phyloP scores from a whole-genome alignment of 2,888 invertebrate species.

The Alsophila aescularia region DNA sequence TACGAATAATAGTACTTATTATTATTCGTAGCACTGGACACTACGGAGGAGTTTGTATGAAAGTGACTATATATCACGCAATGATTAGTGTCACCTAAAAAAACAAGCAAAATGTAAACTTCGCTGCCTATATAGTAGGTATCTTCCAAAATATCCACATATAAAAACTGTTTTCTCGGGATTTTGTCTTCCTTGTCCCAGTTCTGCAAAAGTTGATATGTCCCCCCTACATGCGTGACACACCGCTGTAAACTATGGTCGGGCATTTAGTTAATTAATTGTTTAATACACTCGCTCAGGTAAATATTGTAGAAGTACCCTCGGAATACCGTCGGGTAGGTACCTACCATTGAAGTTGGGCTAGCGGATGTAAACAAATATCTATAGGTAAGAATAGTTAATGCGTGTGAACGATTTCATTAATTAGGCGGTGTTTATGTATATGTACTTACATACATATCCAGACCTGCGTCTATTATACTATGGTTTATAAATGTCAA shows the following conservation, averaged over 20 bases:
- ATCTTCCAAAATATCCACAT: too few relatives aligned
- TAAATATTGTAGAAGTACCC: constrained; percentile 41
- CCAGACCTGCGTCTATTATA: too few relatives aligned
- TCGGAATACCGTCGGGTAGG: background rate
- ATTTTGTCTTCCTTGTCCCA: background rate
- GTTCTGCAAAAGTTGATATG: background rate
- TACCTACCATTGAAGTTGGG: background rate
- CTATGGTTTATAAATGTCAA: too few relatives aligned
- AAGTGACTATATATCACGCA: too few relatives aligned
- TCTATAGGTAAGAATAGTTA: background rate
- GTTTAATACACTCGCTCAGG: constrained; percentile 60
- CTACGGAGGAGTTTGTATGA: too few relatives aligned
- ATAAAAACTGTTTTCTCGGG: too few relatives aligned
- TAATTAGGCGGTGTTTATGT: background rate
- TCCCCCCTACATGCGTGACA: constrained; percentile 47
- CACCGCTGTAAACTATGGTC: constrained; percentile 43
- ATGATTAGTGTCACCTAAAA: too few relatives aligned
- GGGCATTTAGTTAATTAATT: constrained; percentile 68
- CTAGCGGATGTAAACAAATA: constrained; percentile 6
- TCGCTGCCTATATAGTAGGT: too few relatives aligned
- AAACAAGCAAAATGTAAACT: too few relatives aligned
- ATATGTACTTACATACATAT: too few relatives aligned
- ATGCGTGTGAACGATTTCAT: constrained; percentile 7
- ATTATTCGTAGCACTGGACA: too few relatives aligned
- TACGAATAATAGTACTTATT: too few relatives aligned